Evolutionary conservation across 1,140 invertebrate genomes (phyloP).

Genomic region (Tetramorium parvispinum): DNA sequence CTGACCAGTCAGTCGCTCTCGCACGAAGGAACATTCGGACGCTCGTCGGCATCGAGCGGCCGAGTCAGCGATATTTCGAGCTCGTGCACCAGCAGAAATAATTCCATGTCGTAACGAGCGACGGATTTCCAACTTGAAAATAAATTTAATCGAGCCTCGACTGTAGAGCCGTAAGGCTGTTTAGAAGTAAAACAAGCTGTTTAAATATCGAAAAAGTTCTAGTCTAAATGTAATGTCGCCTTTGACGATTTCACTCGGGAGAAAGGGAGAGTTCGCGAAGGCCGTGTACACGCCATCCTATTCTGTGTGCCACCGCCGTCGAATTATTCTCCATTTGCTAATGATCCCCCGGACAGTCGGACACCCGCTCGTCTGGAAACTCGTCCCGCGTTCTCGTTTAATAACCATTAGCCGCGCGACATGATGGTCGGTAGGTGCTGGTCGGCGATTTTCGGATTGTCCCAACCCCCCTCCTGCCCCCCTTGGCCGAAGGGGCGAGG

Average conservation of each 20-base stretch:
- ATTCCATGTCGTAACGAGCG: slow-evolving; percentile 22
- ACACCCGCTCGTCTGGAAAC: slow-evolving; percentile 28
- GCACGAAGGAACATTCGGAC: slow-evolving; percentile 33
- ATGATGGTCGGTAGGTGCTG: slow-evolving; percentile 38
- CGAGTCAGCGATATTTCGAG: not conserved
- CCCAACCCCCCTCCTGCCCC: not conserved
- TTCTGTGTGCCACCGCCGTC: slow-evolving; percentile 12
- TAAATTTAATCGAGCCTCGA: not conserved
- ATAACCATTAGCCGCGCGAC: slow-evolving; percentile 80
- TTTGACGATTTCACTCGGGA: not conserved
- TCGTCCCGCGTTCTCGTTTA: slow-evolving; percentile 71
- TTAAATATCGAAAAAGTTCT: not conserved
- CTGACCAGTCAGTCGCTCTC: slow-evolving; percentile 52
- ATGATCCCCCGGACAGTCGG: slow-evolving; percentile 18
- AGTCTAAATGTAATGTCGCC: not conserved
- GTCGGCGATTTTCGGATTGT: slow-evolving; percentile 56
- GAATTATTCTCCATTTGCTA: slow-evolving; percentile 64
- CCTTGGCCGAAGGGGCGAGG: slow-evolving; percentile 59
- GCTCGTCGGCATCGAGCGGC: not conserved
- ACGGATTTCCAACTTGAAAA: not conserved
- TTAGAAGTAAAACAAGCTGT: not conserved
- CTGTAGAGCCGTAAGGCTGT: not conserved
- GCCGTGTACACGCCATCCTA: not conserved
- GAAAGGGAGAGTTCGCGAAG: not conserved
- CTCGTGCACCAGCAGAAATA: not conserved